Base-by-base conservation (phyloP, 2,797 vertebrate species). In the Myotis pilosus region DNA sequence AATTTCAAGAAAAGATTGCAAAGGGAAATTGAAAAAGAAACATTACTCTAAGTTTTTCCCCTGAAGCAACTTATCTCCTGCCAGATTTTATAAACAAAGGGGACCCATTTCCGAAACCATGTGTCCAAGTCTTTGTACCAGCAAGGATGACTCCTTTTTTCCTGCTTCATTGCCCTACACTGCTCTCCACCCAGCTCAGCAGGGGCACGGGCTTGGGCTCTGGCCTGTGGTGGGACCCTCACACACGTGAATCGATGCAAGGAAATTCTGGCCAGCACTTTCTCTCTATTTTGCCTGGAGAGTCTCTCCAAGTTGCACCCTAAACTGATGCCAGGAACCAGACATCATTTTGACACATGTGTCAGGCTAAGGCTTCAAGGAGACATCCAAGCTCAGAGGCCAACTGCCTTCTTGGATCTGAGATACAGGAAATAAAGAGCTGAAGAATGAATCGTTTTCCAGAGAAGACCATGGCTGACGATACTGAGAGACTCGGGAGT, bases 21-120 rank as follows among this genome's bases (percentile, higher is more conserved):
- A 85, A 55, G 41, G 90, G n/a, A 89, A 92, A 20, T 79, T 33
- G 38, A 87, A 74, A 95, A 87, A 69, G 17, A 74, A 81, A 64
- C 16, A n/a, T 87, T 80, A 69, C 25, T 49, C 33, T 75, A 57
- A 30, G 4, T 2, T 76, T 36, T 22, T 9, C 13, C 8, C 12
- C 10, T 8, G 4, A 28, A 89, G 41, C 51, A 74, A 76, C 8
- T 1, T 55, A 33, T 62, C 28, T 44, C 30, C 4, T 57, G 16
- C 62, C 41, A 71, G 16, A 47, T 62, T 91, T 85, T 74, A 25
- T 80, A 80, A 87, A 62, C 30, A 47, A 89, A 89, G 15, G 4
- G n/a, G 16, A 86, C 2, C 0, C 11, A 19, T 90, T 87, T 93
- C 66, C 92, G 36, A 93, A 81, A 47, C 15, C 36, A 49, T 0